Evolutionary conservation across 1,140 invertebrate genomes (phyloP).

Genomic region (Melipona quadrifasciata): DNA sequence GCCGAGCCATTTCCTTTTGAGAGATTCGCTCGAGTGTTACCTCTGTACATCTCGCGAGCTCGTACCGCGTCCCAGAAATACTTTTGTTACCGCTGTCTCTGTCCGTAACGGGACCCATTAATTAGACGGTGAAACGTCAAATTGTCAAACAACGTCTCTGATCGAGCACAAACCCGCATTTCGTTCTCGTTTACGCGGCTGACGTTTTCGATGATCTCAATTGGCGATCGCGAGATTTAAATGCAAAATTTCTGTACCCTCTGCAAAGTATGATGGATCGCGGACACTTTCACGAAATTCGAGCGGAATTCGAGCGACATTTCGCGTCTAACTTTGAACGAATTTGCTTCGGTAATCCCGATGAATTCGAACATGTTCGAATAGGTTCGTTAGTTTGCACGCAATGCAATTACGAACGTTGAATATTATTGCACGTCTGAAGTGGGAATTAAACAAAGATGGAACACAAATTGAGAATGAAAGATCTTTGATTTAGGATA

Average conservation of each 20-base stretch:
- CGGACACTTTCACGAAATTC: too few relatives aligned
- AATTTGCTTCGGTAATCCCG: too few relatives aligned
- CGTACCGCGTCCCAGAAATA: slow-evolving; percentile 29
- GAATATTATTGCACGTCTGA: too few relatives aligned
- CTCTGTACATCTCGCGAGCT: slow-evolving; percentile 17
- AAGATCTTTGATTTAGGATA: too few relatives aligned
- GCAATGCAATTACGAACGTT: too few relatives aligned
- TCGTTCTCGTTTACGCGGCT: background rate
- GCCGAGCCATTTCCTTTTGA: slow-evolving; percentile 35
- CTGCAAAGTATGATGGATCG: too few relatives aligned
- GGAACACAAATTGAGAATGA: too few relatives aligned
- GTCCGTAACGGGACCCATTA: background rate
- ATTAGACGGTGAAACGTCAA: slow-evolving; percentile 1
- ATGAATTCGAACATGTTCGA: too few relatives aligned
- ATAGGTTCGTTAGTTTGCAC: too few relatives aligned
- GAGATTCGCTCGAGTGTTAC: slow-evolving; percentile 20
- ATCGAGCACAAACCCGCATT: background rate
- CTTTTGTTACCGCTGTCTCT: background rate
- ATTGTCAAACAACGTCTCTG: slow-evolving; percentile 4
- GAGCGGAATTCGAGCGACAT: too few relatives aligned
- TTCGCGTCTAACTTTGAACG: too few relatives aligned
- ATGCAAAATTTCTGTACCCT: background rate
- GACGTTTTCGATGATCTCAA: background rate
- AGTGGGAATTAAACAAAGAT: too few relatives aligned
- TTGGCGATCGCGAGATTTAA: background rate